Percentiles rank a stretch among this genome's conserved stretches.
These are phyloP conservation scores for Halichoerus grypus DNA, from an alignment of 2,113 vertebrate species.

Conservation along the genomic window DNA sequence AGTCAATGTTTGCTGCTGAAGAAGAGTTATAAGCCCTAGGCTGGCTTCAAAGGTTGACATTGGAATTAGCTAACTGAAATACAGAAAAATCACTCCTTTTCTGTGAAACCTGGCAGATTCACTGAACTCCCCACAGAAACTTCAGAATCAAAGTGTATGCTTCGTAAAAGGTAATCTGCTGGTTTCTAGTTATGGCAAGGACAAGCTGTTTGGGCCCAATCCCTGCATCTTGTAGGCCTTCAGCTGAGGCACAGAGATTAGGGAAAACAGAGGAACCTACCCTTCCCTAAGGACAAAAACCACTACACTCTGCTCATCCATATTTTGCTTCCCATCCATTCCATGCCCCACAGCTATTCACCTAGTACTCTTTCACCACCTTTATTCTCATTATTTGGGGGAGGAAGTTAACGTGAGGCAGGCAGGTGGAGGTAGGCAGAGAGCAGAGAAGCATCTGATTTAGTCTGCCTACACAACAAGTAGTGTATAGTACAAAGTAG, in stretches of 20 bases:
- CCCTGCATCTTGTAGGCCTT: constrained; percentile 19
- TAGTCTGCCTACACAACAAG: background rate
- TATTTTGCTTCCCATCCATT: constrained; percentile 20
- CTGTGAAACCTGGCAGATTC: constrained; percentile 14
- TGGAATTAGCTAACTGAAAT: constrained; percentile 8
- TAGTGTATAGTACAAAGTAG: background rate
- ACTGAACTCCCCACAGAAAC: background rate
- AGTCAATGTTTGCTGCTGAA: background rate
- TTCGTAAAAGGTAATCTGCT: background rate
- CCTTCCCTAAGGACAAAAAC: constrained; percentile 50
- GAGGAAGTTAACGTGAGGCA: constrained; percentile 52
- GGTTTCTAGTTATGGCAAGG: background rate
- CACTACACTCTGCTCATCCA: background rate
- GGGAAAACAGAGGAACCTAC: constrained; percentile 27
- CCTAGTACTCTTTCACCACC: constrained; percentile 63
- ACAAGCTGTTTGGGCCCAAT: background rate
- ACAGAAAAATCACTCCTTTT: constrained; percentile 34
- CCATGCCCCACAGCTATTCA: constrained; percentile 63
- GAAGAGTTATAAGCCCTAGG: background rate
- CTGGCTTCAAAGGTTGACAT: background rate
- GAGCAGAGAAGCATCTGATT: constrained; percentile 36
- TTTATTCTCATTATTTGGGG: constrained; percentile 63
- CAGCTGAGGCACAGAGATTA: constrained; percentile 24
- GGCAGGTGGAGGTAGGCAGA: background rate
- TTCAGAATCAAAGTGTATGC: constrained; percentile 20